Conservation (phyloP, 2,113 vertebrate genomes). For the Panthera tigris region DNA sequence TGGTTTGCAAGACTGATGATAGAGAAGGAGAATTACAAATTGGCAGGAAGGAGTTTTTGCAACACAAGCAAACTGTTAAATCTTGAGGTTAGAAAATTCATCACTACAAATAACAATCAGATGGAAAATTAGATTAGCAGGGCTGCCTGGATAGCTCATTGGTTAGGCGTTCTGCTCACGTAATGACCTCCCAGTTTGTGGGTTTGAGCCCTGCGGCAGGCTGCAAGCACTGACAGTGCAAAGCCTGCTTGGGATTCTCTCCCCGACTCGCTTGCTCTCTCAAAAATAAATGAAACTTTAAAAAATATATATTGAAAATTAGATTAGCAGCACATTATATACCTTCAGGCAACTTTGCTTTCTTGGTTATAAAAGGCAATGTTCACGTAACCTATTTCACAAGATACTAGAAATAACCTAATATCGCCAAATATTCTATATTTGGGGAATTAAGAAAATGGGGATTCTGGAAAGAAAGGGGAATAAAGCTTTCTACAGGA, state of each 20-base stretch:
- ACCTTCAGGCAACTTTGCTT: conserved; percentile 43
- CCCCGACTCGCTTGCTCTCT: too few species aligned
- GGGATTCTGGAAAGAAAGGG: neutral
- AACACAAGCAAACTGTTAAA: conserved; percentile 33
- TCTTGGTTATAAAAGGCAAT: conserved; percentile 39
- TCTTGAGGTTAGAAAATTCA: conserved; percentile 22
- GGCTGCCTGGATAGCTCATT: too few species aligned
- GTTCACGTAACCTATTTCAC: neutral
- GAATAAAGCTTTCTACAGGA: neutral
- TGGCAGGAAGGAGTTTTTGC: conserved; percentile 26
- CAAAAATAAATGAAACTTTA: too few species aligned
- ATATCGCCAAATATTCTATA: neutral
- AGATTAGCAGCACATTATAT: neutral
- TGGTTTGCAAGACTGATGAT: neutral
- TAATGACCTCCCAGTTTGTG: too few species aligned
- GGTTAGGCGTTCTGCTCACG: too few species aligned
- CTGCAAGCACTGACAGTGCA: too few species aligned
- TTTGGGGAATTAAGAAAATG: neutral
- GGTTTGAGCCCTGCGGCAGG: too few species aligned
- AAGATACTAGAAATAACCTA: conserved; percentile 31
- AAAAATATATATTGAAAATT: neutral
- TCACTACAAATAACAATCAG: neutral
- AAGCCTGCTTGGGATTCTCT: too few species aligned
- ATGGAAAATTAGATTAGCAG: conserved; percentile 24
- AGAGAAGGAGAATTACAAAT: neutral